Conservation (phyloP, 2,888 invertebrate genomes). For the Portevinia maculata region DNA sequence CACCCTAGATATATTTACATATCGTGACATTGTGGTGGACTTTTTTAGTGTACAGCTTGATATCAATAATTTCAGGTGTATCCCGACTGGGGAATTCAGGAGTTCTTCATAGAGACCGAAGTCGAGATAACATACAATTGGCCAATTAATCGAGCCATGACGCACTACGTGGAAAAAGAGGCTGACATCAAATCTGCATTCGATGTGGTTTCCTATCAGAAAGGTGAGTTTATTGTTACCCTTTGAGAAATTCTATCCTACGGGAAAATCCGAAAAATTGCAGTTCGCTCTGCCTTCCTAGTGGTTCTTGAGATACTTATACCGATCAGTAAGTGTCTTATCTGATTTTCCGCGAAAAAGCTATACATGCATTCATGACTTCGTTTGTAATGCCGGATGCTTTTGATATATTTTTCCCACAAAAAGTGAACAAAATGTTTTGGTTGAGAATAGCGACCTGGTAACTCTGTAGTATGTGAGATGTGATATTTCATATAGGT, state of each 20-base stretch:
- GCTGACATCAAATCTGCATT: constrained; percentile 82
- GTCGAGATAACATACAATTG: constrained; percentile 78
- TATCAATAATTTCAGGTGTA: constrained; percentile 84
- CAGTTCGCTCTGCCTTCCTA: no score
- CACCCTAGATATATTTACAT: background rate
- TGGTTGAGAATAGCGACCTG: no score
- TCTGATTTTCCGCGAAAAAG: no score
- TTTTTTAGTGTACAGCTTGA: constrained; percentile 39
- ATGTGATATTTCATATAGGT: no score
- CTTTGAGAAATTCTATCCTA: background rate
- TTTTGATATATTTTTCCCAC: no score
- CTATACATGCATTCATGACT: no score
- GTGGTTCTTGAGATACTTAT: no score
- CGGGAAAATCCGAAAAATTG: background rate
- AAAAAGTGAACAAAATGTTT: no score
- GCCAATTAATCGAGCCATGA: constrained; percentile 79
- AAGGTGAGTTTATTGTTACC: constrained; percentile 80
- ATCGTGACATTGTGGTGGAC: constrained; percentile 16
- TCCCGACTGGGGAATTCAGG: constrained; percentile 86
- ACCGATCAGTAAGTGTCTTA: no score
- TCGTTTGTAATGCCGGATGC: no score
- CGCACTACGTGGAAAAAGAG: constrained; percentile 80
- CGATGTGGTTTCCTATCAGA: constrained; percentile 87
- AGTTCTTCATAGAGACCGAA: constrained; percentile 84
- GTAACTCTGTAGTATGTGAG: no score